Conservation (phyloP, 2,888 invertebrate species). For the Cheilosia grossa region DNA sequence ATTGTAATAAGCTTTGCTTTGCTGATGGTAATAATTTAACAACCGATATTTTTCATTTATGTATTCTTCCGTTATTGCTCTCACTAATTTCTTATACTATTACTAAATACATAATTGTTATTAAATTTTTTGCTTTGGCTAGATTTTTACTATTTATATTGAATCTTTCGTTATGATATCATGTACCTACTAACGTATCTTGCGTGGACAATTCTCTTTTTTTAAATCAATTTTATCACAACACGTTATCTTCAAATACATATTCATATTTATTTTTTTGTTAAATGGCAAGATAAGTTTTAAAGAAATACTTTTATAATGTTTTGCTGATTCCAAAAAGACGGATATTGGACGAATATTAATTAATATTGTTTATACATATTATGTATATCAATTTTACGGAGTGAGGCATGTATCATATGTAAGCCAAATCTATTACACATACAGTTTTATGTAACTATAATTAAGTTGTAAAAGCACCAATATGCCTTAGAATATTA, state of each 20-base stretch:
- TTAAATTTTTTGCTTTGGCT: conserved; percentile 43
- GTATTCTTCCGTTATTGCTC: conserved; percentile 4
- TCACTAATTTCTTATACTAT: conserved; percentile 24
- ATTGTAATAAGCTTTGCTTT: not conserved
- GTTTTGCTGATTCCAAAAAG: conserved; percentile 28
- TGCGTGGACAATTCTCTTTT: conserved; percentile 11
- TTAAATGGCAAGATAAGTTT: conserved; percentile 39
- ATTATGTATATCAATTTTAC: conserved; percentile 16
- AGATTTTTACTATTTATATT: conserved; percentile 22
- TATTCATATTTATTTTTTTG: conserved; percentile 4
- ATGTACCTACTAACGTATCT: not conserved
- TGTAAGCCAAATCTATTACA: conserved; percentile 21
- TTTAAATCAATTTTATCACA: conserved; percentile 48
- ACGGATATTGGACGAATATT: conserved; percentile 53
- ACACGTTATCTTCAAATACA: conserved; percentile 40
- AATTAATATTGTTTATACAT: conserved; percentile 19
- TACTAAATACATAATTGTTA: conserved; percentile 15
- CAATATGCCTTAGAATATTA: conserved; percentile 10
- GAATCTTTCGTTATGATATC: conserved; percentile 20
- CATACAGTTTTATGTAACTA: not conserved
- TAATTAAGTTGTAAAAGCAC: conserved; percentile 25
- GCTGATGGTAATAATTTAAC: conserved; percentile 3
- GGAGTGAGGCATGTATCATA: not conserved
- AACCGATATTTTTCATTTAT: conserved; percentile 10
- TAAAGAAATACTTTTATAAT: conserved; percentile 13